Conservation (phyloP, 2,113 vertebrate species). For the Peucedramus taeniatus region DNA sequence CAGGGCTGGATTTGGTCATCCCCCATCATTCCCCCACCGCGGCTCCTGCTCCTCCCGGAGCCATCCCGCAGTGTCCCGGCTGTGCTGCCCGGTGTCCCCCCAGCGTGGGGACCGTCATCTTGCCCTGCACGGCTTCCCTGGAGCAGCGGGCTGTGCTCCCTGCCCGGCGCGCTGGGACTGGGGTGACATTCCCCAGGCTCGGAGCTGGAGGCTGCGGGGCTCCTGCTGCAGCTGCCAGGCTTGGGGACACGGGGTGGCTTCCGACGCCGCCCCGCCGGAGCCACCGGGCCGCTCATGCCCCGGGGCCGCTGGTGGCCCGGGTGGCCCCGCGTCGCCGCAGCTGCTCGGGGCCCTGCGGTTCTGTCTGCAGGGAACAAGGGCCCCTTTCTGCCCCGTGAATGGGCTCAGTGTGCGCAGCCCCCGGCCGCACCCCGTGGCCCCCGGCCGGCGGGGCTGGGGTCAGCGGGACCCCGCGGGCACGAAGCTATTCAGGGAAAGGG, state of each 20-base stretch:
- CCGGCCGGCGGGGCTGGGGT: background rate
- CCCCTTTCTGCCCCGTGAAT: constrained; percentile 33
- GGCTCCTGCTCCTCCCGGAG: background rate
- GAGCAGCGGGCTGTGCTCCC: background rate
- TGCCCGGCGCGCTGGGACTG: rapidly evolving
- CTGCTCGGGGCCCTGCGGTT: background rate
- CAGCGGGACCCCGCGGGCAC: background rate
- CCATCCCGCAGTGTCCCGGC: rapidly evolving
- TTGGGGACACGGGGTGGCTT: background rate
- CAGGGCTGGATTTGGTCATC: background rate
- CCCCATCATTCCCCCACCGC: rapidly evolving
- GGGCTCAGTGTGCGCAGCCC: constrained; percentile 3
- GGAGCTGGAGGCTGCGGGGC: background rate
- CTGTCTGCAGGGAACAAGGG: constrained; percentile 51
- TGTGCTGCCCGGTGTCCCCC: rapidly evolving
- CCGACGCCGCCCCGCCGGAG: background rate
- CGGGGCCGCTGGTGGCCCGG: background rate
- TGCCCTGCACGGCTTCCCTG: background rate
- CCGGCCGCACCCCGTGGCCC: background rate
- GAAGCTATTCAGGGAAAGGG: constrained; percentile 30
- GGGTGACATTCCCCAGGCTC: background rate
- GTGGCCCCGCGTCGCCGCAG: background rate
- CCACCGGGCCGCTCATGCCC: background rate
- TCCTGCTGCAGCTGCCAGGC: background rate
- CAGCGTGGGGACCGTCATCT: rapidly evolving